Conservation (phyloP, 1,140 invertebrate genomes). For the Vanessa atalanta region DNA sequence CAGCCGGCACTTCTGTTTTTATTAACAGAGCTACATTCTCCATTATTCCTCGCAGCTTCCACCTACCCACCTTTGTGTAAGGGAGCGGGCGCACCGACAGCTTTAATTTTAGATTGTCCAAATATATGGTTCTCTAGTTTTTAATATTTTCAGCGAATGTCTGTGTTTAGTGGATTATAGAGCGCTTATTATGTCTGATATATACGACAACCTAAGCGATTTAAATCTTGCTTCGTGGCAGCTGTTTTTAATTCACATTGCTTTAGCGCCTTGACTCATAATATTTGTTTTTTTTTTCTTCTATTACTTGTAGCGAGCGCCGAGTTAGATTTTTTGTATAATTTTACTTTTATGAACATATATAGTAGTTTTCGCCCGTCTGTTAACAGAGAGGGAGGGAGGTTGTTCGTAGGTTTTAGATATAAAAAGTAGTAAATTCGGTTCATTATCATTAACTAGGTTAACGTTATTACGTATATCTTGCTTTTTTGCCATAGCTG, state of each 20-base stretch:
- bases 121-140: neutral
- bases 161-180: neutral
- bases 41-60: conserved; percentile 1
- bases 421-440: too few species aligned
- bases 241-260: neutral
- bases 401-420: too few species aligned
- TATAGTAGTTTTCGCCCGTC: too few species aligned
- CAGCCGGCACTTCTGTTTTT: neutral
- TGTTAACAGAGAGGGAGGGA: too few species aligned
- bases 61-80: conserved; percentile 3
- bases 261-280: neutral
- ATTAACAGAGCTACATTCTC: conserved; percentile 1
- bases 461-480: too few species aligned
- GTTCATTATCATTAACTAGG: too few species aligned
- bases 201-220: neutral
- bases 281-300: neutral
- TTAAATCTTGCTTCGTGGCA: neutral
- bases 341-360: too few species aligned
- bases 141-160: conserved; percentile 17
- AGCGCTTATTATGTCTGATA: neutral
- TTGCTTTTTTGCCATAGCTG: too few species aligned
- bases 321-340: too few species aligned
- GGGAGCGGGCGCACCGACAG: neutral
- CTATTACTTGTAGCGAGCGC: neutral
- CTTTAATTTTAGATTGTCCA: conserved; percentile 22